A percentile compares a stretch with the other conserved stretches of the same genome.
phyloP scores from a whole-genome alignment of 2,797 vertebrate species.

The Toxotes lorentzi region DNA sequence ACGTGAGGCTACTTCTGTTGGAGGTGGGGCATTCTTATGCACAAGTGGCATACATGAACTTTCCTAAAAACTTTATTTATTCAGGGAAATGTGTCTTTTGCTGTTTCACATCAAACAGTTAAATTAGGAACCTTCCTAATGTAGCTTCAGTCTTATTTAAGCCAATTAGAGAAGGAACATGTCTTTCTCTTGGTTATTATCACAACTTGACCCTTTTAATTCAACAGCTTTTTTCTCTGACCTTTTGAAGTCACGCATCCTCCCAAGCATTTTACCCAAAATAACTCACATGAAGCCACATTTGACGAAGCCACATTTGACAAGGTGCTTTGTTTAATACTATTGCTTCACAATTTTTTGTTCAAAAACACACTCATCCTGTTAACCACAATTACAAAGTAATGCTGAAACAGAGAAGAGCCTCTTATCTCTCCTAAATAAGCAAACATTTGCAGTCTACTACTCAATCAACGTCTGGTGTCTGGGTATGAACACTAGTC shows the following conservation, averaged over 20 bases:
- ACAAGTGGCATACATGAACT: constrained; percentile 39
- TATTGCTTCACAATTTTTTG: not conserved
- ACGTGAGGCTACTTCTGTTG: constrained; percentile 23
- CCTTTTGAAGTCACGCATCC: not conserved
- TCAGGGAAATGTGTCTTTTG: not conserved
- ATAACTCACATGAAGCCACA: not conserved
- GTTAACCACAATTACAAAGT: not conserved
- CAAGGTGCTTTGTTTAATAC: not conserved
- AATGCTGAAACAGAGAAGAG: not conserved
- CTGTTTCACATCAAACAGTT: constrained; percentile 1
- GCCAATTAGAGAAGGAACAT: not conserved
- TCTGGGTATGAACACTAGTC: no score
- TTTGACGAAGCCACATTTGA: not conserved
- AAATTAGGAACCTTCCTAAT: not conserved
- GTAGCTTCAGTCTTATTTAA: not conserved
- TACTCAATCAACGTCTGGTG: no score
- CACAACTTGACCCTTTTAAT: not conserved
- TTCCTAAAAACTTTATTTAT: constrained; percentile 48
- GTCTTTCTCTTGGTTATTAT: not conserved
- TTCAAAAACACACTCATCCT: not conserved
- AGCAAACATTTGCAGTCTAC: no score
- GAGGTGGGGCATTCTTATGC: constrained; percentile 30
- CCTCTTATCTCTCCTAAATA: not conserved
- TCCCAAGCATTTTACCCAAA: not conserved
- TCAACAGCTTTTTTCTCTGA: not conserved